phyloP scores from a whole-genome alignment of 1,140 invertebrate species.

The Trachymyrmex septentrionalis region DNA sequence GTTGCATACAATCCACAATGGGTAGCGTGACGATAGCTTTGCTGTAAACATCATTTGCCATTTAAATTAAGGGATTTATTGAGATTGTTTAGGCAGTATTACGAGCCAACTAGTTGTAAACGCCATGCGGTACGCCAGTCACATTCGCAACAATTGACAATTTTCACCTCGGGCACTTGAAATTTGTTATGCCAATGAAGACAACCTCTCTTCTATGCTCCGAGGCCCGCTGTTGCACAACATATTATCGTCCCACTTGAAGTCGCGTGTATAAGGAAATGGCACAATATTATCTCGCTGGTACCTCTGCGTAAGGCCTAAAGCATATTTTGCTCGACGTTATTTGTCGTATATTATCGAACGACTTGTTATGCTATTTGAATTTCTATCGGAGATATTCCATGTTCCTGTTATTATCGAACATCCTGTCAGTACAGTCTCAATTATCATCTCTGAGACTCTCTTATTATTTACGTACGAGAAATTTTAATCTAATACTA shows the following conservation, averaged over 20 bases:
- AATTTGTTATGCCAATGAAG: constrained; percentile 65
- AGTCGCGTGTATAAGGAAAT: constrained; percentile 41
- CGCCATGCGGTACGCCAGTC: constrained; percentile 11
- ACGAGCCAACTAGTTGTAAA: constrained; percentile 37
- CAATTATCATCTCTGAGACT: neutral
- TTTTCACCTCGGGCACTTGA: constrained; percentile 58
- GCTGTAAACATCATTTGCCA: constrained; percentile 39
- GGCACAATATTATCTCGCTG: constrained; percentile 29
- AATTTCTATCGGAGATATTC: neutral
- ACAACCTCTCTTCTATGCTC: constrained; percentile 39
- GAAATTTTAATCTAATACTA: neutral
- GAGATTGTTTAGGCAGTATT: constrained; percentile 38
- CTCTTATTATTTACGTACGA: neutral
- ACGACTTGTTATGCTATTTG: constrained; percentile 6
- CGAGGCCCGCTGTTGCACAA: constrained; percentile 37
- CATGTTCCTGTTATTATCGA: neutral
- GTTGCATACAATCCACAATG: constrained; percentile 19
- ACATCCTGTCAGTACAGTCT: neutral
- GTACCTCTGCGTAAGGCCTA: neutral
- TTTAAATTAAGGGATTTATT: constrained; percentile 54
- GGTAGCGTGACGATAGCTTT: constrained; percentile 21
- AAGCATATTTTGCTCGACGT: constrained; percentile 5
- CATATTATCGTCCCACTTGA: constrained; percentile 57
- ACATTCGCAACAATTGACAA: constrained; percentile 60
- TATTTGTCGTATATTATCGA: constrained; percentile 39